Evolutionary conservation across 1,140 invertebrate species (phyloP).

Genomic region (Globodera ellingtonae): DNA sequence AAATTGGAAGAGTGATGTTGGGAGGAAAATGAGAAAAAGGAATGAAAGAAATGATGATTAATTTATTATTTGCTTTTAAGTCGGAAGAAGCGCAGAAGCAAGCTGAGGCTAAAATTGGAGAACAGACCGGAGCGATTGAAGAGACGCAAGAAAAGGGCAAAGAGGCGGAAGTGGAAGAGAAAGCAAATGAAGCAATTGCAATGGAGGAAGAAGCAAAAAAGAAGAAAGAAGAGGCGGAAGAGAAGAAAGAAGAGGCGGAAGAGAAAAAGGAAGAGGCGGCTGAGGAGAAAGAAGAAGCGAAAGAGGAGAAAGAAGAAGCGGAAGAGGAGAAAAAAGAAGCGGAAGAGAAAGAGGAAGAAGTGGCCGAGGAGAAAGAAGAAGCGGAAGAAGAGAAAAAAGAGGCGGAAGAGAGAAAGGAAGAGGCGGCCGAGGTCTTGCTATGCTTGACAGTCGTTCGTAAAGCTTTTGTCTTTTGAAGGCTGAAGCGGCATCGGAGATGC

Average conservation of each 20-base stretch:
- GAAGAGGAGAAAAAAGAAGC: background rate
- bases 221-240: background rate
- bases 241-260: background rate
- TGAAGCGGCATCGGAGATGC: background rate
- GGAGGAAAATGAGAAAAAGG: background rate
- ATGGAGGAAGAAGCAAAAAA: background rate
- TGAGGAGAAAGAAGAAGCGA: background rate
- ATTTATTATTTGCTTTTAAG: background rate
- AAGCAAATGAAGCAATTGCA: background rate
- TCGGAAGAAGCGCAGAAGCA: background rate
- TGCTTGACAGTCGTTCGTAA: background rate
- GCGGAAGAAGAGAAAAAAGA: background rate
- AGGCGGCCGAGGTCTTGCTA: background rate
- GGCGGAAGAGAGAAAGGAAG: background rate
- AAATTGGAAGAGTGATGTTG: too few species aligned
- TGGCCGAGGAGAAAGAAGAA: background rate
- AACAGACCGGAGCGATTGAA: background rate
- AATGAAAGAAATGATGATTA: background rate
- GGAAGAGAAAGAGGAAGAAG: background rate
- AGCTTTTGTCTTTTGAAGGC: background rate
- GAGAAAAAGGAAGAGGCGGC: background rate
- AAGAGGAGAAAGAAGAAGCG: background rate
- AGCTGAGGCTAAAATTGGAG: background rate
- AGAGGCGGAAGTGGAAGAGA: conserved; percentile 3
- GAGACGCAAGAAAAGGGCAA: background rate